A percentile compares a stretch with the other conserved stretches of the same genome.
These are phyloP conservation scores for Sphenodon punctatus DNA, from an alignment of 2,797 vertebrate species.

Conservation along the genomic window DNA sequence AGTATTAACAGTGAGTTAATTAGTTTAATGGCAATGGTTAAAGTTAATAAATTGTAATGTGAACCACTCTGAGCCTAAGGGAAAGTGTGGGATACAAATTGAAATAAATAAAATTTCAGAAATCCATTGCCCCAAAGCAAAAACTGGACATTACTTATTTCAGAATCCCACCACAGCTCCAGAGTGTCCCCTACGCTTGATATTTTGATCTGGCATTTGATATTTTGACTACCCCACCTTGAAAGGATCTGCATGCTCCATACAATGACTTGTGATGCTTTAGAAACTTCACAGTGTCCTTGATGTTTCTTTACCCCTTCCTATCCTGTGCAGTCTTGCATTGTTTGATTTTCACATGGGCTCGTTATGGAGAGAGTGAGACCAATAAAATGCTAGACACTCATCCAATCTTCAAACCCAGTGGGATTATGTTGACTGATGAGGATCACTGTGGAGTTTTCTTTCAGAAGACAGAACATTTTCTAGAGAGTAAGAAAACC, in stretches of 20 bases:
- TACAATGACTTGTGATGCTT: not conserved
- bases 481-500: constrained; percentile 2
- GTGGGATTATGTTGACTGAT: constrained; percentile 10
- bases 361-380: not conserved
- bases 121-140: too few relatives aligned
- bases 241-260: not conserved
- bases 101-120: too few relatives aligned
- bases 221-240: not conserved
- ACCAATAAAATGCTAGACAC: not conserved
- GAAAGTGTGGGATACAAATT: too few relatives aligned
- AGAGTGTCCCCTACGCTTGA: too few relatives aligned
- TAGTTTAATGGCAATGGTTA: too few relatives aligned
- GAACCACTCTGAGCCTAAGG: too few relatives aligned
- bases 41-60: too few relatives aligned
- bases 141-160: too few relatives aligned
- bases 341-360: not conserved
- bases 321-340: not conserved
- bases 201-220: too few relatives aligned
- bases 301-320: not conserved
- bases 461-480: not conserved
- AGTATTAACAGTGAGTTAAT: too few relatives aligned
- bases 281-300: too few relatives aligned
- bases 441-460: not conserved
- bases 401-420: not conserved
- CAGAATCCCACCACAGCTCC: too few relatives aligned